Evolutionary conservation across 2,113 vertebrate species (phyloP), one percentile per base, ranked within the genome.

Genomic region (Blennius ocellaris): DNA sequence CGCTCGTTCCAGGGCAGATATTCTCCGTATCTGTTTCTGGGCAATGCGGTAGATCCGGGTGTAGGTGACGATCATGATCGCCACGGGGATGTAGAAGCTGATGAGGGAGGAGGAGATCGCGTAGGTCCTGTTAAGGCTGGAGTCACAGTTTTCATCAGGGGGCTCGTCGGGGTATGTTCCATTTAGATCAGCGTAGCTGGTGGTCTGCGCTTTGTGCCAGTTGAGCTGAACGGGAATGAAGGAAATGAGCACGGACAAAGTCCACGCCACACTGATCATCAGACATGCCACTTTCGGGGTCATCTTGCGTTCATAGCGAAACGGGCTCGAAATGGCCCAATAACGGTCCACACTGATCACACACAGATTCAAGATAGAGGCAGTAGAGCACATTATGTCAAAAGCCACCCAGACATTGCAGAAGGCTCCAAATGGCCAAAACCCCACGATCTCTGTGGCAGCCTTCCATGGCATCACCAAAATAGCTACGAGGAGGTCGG

Each of bases 401-500:
- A 98, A 99, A 12, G 98, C 96, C 87, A 99, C 97, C 98, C 98
- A 99, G 36, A 99, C 93, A 59, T 97, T 96, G 88, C 98, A 99
- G 91, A 99, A 99, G 0, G 95, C 94, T 47, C 98, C 97, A 16
- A 99, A 99, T 30, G 98, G 97, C 98, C 98, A 99, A 86, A 96
- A 99, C 40, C 98, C 98, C 0, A 96, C 93, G 0, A 99, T 98
- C 88, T 99, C 98, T 0, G 96, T 96, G 16, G 97, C 96, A 0
- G 98, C 97, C 87, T 99, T 99, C 98, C 98, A 98, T 0, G 98
- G 98, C 98, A 99, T 99, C 43, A 99, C 98, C 93, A 99, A 79
- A 63, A 99, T 95, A 0, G 98, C 98, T 52, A 99, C 98, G 75
- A 99, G 85, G 30, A 99, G 96, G 80, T 99, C 98, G 0, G 98